Percentiles rank a stretch among this genome's conserved stretches.
phyloP scores from a whole-genome alignment of 2,888 invertebrate genomes.

The Phaonia tiefii region DNA sequence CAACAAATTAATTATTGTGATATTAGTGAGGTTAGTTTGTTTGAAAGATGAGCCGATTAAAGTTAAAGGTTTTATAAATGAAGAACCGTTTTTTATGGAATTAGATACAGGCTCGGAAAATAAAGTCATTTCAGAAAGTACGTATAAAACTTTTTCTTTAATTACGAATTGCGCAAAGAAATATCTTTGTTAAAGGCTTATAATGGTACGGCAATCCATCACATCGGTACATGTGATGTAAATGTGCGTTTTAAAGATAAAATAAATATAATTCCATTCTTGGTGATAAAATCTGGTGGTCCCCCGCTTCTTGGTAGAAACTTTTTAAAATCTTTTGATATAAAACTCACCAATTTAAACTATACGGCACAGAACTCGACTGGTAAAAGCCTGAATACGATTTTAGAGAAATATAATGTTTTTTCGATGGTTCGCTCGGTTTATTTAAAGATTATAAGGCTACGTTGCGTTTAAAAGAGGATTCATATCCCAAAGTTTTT shows the following conservation, averaged over 20 bases:
- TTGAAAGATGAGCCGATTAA: slow-evolving; percentile 47
- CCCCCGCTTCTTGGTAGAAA: slow-evolving; percentile 61
- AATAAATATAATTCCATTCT: slow-evolving; percentile 39
- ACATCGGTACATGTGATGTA: slow-evolving; percentile 55
- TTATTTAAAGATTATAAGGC: too few species aligned
- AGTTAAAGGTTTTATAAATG: slow-evolving; percentile 50
- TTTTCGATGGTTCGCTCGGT: neutral
- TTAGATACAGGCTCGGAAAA: slow-evolving; percentile 61
- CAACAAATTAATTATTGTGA: slow-evolving; percentile 42
- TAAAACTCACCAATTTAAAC: neutral
- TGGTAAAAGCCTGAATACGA: neutral
- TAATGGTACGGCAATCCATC: slow-evolving; percentile 49
- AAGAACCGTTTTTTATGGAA: slow-evolving; percentile 58
- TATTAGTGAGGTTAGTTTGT: slow-evolving; percentile 49
- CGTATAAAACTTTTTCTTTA: slow-evolving; percentile 40
- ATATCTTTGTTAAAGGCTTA: slow-evolving; percentile 52
- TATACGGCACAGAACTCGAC: neutral
- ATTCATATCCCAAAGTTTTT: neutral
- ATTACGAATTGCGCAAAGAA: slow-evolving; percentile 26
- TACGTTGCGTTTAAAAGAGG: too few species aligned
- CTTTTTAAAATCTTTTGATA: slow-evolving; percentile 46
- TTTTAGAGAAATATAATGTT: neutral
- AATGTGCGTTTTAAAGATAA: slow-evolving; percentile 33
- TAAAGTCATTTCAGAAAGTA: slow-evolving; percentile 54
- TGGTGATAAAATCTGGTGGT: slow-evolving; percentile 57